Evolutionary conservation across 1,140 invertebrate genomes (phyloP), one percentile per base, ranked within the genome.

Genomic region (Rhysida immarginata): DNA sequence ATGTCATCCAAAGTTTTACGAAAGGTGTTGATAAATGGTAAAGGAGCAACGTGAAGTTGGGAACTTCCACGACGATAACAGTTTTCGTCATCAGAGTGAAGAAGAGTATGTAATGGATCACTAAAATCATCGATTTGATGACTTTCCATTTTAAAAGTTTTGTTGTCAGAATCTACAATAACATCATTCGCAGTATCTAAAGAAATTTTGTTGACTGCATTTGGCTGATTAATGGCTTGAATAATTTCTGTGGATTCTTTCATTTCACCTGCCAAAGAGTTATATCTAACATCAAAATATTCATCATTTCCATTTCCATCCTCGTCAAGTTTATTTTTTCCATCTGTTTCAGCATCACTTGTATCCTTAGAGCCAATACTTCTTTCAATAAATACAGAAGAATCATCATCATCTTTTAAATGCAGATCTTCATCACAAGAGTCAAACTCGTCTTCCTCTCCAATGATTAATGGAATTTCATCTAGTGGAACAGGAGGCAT

Each of bases 81-180:
- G 1, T 51, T 69, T 53, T 77, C 75, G n/a, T 79, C 77, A 3
- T 76, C 73, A n/a, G 70, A 69, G 11, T 78, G 77, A 24, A 80
- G 64, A 55, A 80, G 81, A 2, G 77, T 75, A 35, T 84, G 80
- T 23, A 91, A 68, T 0, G 87, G 87, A 74, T 91, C 86, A 59
- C 83, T 86, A 56, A 80, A 79, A 63, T 87, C 84, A 2, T 73
- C 70, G 0, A 80, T 74, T 18, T 74, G 76, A 61, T 80, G 75
- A 0, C 72, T 73, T 25, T 76, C 66, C 25, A 73, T 64, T 24
- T 74, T 67, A 63, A 77, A 77, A 11, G 77, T 75, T 29, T 77
- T 73, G 0, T 66, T 67, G 13, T 63, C 58, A 2, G 65, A 16
- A 46, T 46, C 44, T 20, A 46, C 18, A 11, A 11, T 8, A 5